phyloP scores from a whole-genome alignment of 2,888 invertebrate genomes.

The Alviniconcha strummeri region DNA sequence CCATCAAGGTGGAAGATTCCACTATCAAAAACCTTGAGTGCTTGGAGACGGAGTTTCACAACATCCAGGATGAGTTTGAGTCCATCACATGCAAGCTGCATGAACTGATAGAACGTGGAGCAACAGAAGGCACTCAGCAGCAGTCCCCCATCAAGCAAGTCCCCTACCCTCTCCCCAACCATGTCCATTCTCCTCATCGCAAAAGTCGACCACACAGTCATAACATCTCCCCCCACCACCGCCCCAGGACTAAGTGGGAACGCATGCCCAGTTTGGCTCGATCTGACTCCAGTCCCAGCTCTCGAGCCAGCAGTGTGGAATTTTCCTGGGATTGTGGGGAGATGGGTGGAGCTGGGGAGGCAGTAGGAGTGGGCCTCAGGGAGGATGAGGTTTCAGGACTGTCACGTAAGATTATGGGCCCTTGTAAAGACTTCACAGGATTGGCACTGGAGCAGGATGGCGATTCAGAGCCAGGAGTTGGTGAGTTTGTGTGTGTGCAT shows the following conservation, averaged over 20 bases:
- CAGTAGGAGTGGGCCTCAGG: neutral
- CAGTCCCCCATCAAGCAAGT: neutral
- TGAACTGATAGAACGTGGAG: constrained; percentile 49
- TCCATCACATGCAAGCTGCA: constrained; percentile 58
- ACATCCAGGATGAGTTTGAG: constrained; percentile 63
- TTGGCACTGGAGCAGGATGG: too few relatives aligned
- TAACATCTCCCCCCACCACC: constrained; percentile 11
- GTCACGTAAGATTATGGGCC: neutral
- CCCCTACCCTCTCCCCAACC: neutral
- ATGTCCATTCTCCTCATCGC: neutral
- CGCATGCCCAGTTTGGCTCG: constrained; percentile 43
- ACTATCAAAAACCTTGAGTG: constrained; percentile 52
- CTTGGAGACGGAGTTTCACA: constrained; percentile 59
- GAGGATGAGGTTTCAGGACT: neutral
- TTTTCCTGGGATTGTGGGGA: constrained; percentile 61
- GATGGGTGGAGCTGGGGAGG: constrained; percentile 28
- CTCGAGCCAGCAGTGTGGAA: constrained; percentile 52
- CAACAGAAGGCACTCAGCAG: neutral
- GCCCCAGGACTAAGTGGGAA: constrained; percentile 42
- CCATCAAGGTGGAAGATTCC: constrained; percentile 42
- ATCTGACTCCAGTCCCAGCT: constrained; percentile 43
- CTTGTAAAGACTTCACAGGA: too few relatives aligned
- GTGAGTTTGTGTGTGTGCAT: too few relatives aligned
- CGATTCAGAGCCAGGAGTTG: too few relatives aligned
- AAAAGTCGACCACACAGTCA: neutral